These are phyloP conservation scores for Maccullochella peelii DNA, from an alignment of 2,113 vertebrate genomes.

Conservation along the genomic window DNA sequence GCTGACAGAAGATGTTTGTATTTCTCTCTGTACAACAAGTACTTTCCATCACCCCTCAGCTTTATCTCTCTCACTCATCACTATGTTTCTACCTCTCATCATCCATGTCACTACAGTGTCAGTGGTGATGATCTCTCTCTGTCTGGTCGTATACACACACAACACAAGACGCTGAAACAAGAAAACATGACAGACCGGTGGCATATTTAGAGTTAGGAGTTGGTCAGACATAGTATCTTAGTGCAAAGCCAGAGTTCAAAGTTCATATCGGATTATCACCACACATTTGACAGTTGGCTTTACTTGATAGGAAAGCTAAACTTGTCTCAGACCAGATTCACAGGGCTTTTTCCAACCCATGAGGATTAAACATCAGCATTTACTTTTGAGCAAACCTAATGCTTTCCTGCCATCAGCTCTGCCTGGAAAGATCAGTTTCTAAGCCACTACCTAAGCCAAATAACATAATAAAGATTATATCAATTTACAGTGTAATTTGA, in stretches of 20 bases:
- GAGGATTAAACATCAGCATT: conserved; percentile 39
- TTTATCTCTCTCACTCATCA: not conserved
- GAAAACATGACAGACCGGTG: not conserved
- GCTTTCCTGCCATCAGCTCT: conserved; percentile 2
- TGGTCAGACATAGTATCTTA: conserved; percentile 5
- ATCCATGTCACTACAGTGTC: conserved; percentile 24
- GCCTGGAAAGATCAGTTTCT: conserved; percentile 15
- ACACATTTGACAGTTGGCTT: conserved; percentile 39
- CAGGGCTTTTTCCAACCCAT: not conserved
- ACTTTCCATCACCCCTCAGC: not conserved
- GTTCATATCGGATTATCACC: conserved; percentile 37
- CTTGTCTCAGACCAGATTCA: conserved; percentile 14
- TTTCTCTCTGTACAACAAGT: not conserved
- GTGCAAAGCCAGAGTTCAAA: conserved; percentile 40
- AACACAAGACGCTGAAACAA: not conserved
- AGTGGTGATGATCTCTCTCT: not conserved
- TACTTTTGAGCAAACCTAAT: conserved; percentile 1
- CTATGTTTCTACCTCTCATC: not conserved
- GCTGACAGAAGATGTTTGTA: not conserved
- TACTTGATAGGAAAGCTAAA: conserved; percentile 32
- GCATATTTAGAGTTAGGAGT: not conserved
- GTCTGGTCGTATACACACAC: not conserved
- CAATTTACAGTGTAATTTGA: not conserved
- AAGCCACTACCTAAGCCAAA: conserved; percentile 3
- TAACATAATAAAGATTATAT: conserved; percentile 17